Percentiles rank a stretch among this genome's conserved stretches.
Evolutionary conservation across 2,888 invertebrate species (phyloP).

Genomic region (Pogonocherus hispidulus): DNA sequence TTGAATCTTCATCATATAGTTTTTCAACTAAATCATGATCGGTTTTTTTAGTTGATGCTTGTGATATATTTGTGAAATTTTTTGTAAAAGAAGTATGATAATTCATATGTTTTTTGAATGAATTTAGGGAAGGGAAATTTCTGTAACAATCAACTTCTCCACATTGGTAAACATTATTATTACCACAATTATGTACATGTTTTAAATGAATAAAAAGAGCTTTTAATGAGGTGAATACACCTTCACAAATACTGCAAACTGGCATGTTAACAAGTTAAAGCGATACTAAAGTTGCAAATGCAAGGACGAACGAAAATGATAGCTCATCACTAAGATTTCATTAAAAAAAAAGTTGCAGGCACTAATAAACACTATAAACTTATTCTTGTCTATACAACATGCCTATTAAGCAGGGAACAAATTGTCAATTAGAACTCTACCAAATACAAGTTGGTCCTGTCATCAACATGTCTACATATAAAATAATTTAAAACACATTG

Average conservation of each 20-base stretch:
- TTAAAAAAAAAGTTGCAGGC: background rate
- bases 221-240: background rate
- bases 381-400: too few species aligned
- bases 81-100: background rate
- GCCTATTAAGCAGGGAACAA: too few species aligned
- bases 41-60: background rate
- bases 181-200: background rate
- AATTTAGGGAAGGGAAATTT: constrained; percentile 7
- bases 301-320: too few species aligned
- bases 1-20: background rate
- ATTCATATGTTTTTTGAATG: constrained; percentile 9
- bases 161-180: background rate
- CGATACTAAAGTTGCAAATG: background rate
- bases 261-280: background rate
- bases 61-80: background rate
- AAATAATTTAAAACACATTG: background rate
- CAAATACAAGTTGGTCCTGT: too few species aligned
- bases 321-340: background rate
- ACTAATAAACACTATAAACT: background rate
- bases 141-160: constrained; percentile 3
- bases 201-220: background rate
- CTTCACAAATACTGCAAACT: background rate
- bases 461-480: too few species aligned
- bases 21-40: background rate
- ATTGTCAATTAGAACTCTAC: too few species aligned